Base-by-base conservation (phyloP, 2,797 vertebrate genomes). In the Scleropages formosus region DNA sequence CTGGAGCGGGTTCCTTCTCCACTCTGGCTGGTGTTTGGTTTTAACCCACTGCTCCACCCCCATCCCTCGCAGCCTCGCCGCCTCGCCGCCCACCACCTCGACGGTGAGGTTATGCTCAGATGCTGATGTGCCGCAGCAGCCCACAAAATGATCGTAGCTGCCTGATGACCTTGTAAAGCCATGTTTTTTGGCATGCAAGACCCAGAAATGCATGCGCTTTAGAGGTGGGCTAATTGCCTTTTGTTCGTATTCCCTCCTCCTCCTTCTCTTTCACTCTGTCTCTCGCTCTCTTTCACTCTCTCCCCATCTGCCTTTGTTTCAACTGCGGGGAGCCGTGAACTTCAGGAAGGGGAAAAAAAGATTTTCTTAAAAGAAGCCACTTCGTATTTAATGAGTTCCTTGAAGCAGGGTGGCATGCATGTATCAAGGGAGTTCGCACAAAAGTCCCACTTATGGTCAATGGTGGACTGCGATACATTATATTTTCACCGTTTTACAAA, bases 1-100 rank as follows among this genome's bases (percentile, higher is more conserved):
- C 78, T 83, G 82, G 65, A 85, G 84, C 76, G 47, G 70, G 59
- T 73, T 68, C 56, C 65, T 63, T 73, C n/a, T 60, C 31, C 73
- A 58, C 47, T 26, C 70, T 20, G 39, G n/a, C 44, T 39, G 39
- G 1, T 2, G 44, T 46, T n/a, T 49, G 44, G 65, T 39, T 20
- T 49, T 15, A 67, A 47, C 65, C 65, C 65, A 49, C 22, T 11
- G 46, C 20, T 22, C 47, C 39, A n/a, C 65, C 31, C 65, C 44
- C 31, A 46, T 4, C 16, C n/a, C n/a, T n/a, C n/a, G n/a, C n/a
- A n/a, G n/a, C n/a, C n/a, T n/a, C n/a, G n/a, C n/a, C n/a, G n/a
- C n/a, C 64, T 46, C 3, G 16, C 16, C 16, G 64, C 46, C 64
- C n/a, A 12, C 64, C 47, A n/a, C 65, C 65, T 67, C 44, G 49